Evolutionary conservation across 2,888 invertebrate species (phyloP).

Genomic region (Pseudoips prasinana): DNA sequence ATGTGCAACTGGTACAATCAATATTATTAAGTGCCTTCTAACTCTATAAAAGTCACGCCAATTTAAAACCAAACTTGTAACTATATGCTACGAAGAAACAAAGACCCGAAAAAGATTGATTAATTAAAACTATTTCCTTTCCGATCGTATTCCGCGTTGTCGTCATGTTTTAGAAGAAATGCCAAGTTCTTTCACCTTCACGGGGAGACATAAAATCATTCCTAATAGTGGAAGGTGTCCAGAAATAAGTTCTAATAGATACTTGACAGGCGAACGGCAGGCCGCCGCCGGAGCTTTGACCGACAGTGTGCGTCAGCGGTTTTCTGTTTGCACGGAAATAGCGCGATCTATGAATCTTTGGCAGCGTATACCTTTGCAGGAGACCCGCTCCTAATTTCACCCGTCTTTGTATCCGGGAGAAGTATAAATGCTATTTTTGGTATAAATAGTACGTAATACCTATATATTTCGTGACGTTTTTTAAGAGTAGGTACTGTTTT

Average conservation of each 20-base stretch:
- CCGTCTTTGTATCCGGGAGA: slow-evolving; percentile 34
- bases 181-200: slow-evolving; percentile 34
- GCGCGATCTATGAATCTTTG: slow-evolving; percentile 58
- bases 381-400: slow-evolving; percentile 49
- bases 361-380: slow-evolving; percentile 64
- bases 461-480: too few species aligned
- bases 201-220: slow-evolving; percentile 18
- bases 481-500: too few species aligned
- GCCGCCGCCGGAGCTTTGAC: slow-evolving; percentile 60
- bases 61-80: too few species aligned
- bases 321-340: slow-evolving; percentile 55
- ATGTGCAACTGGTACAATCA: too few species aligned
- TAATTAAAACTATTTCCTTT: too few species aligned
- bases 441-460: too few species aligned
- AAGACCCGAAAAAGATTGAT: too few species aligned
- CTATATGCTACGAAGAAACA: too few species aligned
- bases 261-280: slow-evolving; percentile 37
- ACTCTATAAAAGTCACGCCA: too few species aligned
- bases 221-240: slow-evolving; percentile 29
- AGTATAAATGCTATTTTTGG: slow-evolving; percentile 30
- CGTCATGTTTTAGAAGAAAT: too few species aligned
- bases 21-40: too few species aligned
- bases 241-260: slow-evolving; percentile 35
- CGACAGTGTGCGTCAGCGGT: slow-evolving; percentile 36
- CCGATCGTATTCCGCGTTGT: too few species aligned